Conservation (phyloP, 1,140 invertebrate species). For the Cataglyphis hispanica region DNA sequence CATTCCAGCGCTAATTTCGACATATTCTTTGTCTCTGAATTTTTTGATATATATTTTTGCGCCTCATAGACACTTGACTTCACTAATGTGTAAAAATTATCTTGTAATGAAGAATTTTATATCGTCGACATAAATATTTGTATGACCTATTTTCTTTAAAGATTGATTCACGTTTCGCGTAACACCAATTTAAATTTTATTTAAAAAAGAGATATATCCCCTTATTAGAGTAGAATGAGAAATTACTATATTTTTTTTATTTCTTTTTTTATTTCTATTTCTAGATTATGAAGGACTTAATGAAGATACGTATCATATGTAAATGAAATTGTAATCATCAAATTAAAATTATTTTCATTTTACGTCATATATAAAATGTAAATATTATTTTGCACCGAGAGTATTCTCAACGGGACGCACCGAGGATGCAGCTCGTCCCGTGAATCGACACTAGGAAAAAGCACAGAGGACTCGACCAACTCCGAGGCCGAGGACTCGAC, state of each 20-base stretch:
- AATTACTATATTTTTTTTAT: too few relatives aligned
- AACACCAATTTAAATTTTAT: background rate
- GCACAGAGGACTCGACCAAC: conserved; percentile 85
- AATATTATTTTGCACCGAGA: background rate
- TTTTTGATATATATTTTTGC: background rate
- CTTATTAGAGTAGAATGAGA: background rate
- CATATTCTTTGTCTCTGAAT: background rate
- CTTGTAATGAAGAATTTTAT: conserved; percentile 17
- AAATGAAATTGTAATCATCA: background rate
- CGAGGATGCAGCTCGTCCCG: conserved; percentile 87
- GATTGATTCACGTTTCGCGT: background rate
- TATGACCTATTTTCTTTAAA: background rate
- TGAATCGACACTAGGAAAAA: conserved; percentile 88
- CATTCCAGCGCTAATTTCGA: background rate
- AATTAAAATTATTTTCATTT: conserved; percentile 6
- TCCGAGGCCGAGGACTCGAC: conserved; percentile 86
- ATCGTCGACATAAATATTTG: background rate
- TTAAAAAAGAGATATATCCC: background rate
- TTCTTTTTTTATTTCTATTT: background rate
- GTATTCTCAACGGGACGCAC: conserved; percentile 72
- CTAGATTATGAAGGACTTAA: background rate
- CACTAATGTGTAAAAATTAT: too few relatives aligned
- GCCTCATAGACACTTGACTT: too few relatives aligned
- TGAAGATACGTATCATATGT: too few relatives aligned
- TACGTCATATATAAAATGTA: background rate